Conservation (phyloP, 2,888 invertebrate species). For the Epistrophe grossulariae region DNA sequence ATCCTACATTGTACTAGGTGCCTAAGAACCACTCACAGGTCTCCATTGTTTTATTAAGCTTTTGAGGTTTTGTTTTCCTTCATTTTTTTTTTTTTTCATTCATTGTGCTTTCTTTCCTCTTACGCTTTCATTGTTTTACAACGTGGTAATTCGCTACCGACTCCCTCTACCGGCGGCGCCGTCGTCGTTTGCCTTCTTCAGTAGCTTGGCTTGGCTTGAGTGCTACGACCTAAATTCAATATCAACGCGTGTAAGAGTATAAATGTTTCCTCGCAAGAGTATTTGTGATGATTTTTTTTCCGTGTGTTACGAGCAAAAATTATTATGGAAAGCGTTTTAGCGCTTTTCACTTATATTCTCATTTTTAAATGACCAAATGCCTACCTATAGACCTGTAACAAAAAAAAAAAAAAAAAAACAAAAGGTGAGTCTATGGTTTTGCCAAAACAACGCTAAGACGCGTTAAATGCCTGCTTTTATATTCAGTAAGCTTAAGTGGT, state of each 20-base stretch:
- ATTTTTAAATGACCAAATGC: slow-evolving; percentile 68
- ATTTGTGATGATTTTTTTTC: slow-evolving; percentile 21
- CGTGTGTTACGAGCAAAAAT: slow-evolving; percentile 58
- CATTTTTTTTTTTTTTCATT: neutral
- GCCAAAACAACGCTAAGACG: slow-evolving; percentile 44
- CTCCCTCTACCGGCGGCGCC: slow-evolving; percentile 3
- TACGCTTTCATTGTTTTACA: slow-evolving; percentile 57
- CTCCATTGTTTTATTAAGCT: slow-evolving; percentile 73
- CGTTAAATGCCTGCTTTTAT: slow-evolving; percentile 51
- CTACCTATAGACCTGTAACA: neutral
- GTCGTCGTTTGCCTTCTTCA: neutral
- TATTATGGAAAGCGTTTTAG: slow-evolving; percentile 73
- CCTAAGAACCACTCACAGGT: slow-evolving; percentile 70
- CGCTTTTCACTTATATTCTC: slow-evolving; percentile 68
- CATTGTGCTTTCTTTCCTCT: slow-evolving; percentile 36
- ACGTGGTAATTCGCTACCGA: neutral
- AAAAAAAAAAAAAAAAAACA: slow-evolving; percentile 46
- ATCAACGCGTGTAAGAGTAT: slow-evolving; percentile 58
- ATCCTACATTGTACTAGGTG: slow-evolving; percentile 74
- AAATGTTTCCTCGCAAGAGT: slow-evolving; percentile 17
- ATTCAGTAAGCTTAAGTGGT: slow-evolving; percentile 61
- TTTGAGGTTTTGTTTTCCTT: slow-evolving; percentile 57
- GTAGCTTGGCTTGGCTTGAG: neutral
- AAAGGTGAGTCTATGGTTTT: slow-evolving; percentile 57
- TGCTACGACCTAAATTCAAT: slow-evolving; percentile 65